Base-by-base conservation (phyloP, 2,113 vertebrate species). In the Microtus richardsoni region DNA sequence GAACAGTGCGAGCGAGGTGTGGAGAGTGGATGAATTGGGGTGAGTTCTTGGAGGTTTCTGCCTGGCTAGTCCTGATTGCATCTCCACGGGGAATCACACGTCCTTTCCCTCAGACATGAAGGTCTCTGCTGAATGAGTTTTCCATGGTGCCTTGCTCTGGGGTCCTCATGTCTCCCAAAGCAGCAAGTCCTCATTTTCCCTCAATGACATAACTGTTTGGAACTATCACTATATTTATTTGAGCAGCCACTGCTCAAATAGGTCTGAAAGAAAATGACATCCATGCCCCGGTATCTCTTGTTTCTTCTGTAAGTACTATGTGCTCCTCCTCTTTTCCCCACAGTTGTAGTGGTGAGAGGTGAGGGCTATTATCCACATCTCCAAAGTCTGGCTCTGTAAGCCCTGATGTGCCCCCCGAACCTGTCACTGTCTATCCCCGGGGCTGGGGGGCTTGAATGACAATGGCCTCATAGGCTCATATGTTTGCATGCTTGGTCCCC, bases 11-110 rank as follows among this genome's bases (percentile, higher is more conserved):
- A 39, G 54, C 6, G 70, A 39, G 52, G n/a, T 41, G 5, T 11
- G 28, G 36, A 28, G 85, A 88, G 62, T 8, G 44, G 41, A 47
- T 66, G 41, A 33, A 68, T 68, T 84, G 70, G n/a, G 70, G 87
- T 75, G 87, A 88, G 49, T 5, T 11, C 39, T 60, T 33, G 17
- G 87, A 52, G 52, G n/a, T 74, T 64, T 30, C 70, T 73, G 47
- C 87, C 87, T 89, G 87, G 52, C 26, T 73, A 44, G 70, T 75
- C 87, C 87, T 89, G 70, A 89, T 89, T 44, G 54, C 39, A 60
- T 89, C 71, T 89, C 88, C 17, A 60, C 88, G 54, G 88, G 70
- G 71, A 7, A 10, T 3, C 17, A 17, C 14, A 28, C n/a, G 30
- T 41, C 70, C 52, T 89, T 70, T 73, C 52, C 70, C 86, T 58